A percentile compares a stretch with the other conserved stretches of the same genome.
These are phyloP conservation scores for Atta colombica DNA, from an alignment of 1,140 invertebrate genomes.

Conservation along the genomic window DNA sequence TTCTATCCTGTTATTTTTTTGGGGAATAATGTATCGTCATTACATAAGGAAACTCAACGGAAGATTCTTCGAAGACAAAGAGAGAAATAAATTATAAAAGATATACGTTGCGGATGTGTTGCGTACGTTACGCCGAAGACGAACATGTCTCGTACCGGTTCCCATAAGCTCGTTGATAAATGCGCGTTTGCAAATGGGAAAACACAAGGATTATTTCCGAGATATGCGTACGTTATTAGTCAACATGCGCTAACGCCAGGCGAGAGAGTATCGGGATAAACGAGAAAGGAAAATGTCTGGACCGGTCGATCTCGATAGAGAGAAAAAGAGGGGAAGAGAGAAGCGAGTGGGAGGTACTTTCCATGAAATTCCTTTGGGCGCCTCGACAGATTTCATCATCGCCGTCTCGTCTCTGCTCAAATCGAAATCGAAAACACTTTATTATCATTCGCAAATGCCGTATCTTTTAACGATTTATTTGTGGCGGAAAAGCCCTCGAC, in stretches of 20 bases:
- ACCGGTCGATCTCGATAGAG: constrained; percentile 42
- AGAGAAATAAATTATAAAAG: constrained; percentile 39
- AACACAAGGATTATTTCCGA: constrained; percentile 28
- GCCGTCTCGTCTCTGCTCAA: constrained; percentile 38
- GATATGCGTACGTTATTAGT: constrained; percentile 17
- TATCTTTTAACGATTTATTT: constrained; percentile 13
- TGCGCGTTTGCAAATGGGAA: constrained; percentile 15
- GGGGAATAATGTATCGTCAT: neutral
- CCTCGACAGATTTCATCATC: constrained; percentile 72
- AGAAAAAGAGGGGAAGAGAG: neutral
- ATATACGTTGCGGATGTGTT: neutral
- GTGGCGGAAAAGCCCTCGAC: constrained; percentile 8
- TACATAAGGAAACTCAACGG: constrained; percentile 27
- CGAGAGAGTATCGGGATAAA: constrained; percentile 28
- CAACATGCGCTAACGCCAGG: constrained; percentile 10
- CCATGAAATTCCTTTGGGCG: constrained; percentile 74
- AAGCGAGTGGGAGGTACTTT: constrained; percentile 68
- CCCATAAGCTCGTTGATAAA: constrained; percentile 35
- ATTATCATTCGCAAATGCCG: constrained; percentile 41
- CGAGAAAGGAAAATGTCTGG: constrained; percentile 27
- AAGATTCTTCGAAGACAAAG: neutral
- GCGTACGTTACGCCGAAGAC: neutral
- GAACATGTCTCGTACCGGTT: neutral
- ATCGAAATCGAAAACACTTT: constrained; percentile 73
- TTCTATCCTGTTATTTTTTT: constrained; percentile 8